Evolutionary conservation across 1,140 invertebrate genomes (phyloP).

Genomic region (Caenorhabditis tropicalis): DNA sequence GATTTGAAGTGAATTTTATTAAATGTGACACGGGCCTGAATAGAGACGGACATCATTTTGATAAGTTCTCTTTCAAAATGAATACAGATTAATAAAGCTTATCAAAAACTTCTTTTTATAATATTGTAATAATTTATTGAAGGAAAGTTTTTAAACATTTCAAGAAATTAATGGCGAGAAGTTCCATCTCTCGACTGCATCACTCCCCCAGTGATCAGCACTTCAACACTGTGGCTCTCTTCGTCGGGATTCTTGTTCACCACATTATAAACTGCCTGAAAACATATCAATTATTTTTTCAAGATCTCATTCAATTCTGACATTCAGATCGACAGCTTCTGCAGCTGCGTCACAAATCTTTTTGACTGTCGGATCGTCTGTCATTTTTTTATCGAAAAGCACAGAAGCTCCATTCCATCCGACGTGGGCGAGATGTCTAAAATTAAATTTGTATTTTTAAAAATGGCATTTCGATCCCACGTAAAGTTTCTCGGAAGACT

Average conservation of each 20-base stretch:
- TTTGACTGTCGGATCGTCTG: constrained; percentile 48
- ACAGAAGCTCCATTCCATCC: constrained; percentile 55
- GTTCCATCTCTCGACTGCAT: constrained; percentile 35
- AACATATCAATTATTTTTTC: not conserved
- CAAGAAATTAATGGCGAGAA: not conserved
- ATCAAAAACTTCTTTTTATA: not conserved
- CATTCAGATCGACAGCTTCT: constrained; percentile 39
- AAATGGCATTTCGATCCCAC: constrained; percentile 3
- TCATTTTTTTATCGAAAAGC: constrained; percentile 49
- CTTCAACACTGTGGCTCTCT: constrained; percentile 14
- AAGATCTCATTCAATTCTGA: not conserved
- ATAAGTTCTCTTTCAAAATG: no score
- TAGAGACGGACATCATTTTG: no score
- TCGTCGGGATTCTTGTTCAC: constrained; percentile 18
- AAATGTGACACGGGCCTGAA: no score
- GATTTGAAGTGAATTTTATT: no score
- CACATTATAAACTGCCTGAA: constrained; percentile 15
- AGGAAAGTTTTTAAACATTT: not conserved
- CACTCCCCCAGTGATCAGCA: constrained; percentile 14
- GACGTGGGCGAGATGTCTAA: constrained; percentile 57
- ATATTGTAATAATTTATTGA: not conserved
- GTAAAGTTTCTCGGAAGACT: constrained; percentile 57
- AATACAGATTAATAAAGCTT: no score
- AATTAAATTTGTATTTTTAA: not conserved
- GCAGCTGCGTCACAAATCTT: constrained; percentile 53